Evolutionary conservation across 2,888 invertebrate species (phyloP).

Genomic region (Mystacides longicornis): DNA sequence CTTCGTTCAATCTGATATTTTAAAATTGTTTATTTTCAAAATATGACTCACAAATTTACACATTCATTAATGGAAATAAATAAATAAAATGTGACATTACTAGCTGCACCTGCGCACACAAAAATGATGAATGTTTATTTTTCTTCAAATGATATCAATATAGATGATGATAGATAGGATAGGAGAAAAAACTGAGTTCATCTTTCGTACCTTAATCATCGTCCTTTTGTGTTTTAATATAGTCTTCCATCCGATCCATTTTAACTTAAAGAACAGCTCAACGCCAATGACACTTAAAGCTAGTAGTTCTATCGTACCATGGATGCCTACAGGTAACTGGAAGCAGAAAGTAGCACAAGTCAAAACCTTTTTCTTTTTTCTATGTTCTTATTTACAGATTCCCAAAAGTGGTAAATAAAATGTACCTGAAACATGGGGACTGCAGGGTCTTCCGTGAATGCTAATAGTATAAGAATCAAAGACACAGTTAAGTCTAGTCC

Average conservation of each 20-base stretch:
- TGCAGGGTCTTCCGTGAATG: conserved; percentile 75
- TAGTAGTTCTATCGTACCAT: conserved; percentile 73
- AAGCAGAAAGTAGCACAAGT: conserved; percentile 26
- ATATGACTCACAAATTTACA: too few relatives aligned
- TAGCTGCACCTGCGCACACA: too few relatives aligned
- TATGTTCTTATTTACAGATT: not conserved
- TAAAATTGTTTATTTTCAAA: too few relatives aligned
- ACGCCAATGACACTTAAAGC: conserved; percentile 69
- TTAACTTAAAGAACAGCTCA: conserved; percentile 69
- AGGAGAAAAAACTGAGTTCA: too few relatives aligned
- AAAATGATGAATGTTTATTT: too few relatives aligned
- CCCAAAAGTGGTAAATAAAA: not conserved
- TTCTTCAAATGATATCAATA: too few relatives aligned
- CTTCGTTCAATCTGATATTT: too few relatives aligned
- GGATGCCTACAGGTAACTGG: conserved; percentile 69
- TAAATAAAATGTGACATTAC: too few relatives aligned
- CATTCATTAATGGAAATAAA: too few relatives aligned
- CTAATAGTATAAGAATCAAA: conserved; percentile 63
- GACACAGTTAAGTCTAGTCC: conserved; percentile 72
- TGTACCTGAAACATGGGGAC: conserved; percentile 60
- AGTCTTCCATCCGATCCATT: conserved; percentile 81
- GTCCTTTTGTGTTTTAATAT: conserved; percentile 79
- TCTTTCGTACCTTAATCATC: conserved; percentile 68
- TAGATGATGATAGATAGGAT: too few relatives aligned
- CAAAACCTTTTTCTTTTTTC: not conserved